Evolutionary conservation across 2,888 invertebrate genomes (phyloP).

Genomic region (Aleiodes leptofemur): DNA sequence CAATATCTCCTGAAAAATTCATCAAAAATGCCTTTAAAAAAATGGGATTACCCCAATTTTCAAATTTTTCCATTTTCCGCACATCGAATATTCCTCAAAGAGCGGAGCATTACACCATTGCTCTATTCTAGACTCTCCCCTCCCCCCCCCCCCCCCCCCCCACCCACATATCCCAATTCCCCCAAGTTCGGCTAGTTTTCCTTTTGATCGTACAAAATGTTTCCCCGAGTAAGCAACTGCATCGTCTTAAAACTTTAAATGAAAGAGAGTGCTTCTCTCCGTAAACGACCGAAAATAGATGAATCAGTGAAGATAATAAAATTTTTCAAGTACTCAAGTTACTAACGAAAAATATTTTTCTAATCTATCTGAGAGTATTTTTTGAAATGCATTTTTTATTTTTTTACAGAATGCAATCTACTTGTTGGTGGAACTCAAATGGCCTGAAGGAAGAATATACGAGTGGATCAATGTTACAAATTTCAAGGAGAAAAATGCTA

Average conservation of each 20-base stretch:
- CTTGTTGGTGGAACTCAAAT: slow-evolving; percentile 1
- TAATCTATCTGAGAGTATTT: background rate
- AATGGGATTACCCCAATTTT: background rate
- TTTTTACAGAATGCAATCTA: slow-evolving; percentile 14
- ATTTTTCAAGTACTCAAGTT: background rate
- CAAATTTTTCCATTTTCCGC: too few species aligned
- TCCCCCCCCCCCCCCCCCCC: background rate
- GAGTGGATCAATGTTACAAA: slow-evolving; percentile 8
- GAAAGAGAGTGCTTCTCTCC: background rate
- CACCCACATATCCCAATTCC: background rate
- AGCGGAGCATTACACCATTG: too few species aligned
- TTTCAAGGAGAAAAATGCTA: slow-evolving; percentile 16
- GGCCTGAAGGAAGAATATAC: slow-evolving; percentile 3
- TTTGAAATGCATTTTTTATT: background rate
- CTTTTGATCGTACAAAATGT: slow-evolving; percentile 7
- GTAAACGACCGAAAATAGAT: background rate
- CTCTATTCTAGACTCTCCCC: background rate
- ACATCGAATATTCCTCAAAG: too few species aligned
- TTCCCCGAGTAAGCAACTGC: background rate
- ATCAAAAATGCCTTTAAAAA: too few species aligned
- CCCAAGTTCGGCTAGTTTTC: background rate
- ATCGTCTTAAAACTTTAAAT: slow-evolving; percentile 4
- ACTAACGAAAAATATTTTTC: background rate
- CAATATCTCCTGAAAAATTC: too few species aligned
- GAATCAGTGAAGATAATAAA: background rate